Base-by-base conservation (phyloP, 2,888 invertebrate species). In the Sericinus montela region DNA sequence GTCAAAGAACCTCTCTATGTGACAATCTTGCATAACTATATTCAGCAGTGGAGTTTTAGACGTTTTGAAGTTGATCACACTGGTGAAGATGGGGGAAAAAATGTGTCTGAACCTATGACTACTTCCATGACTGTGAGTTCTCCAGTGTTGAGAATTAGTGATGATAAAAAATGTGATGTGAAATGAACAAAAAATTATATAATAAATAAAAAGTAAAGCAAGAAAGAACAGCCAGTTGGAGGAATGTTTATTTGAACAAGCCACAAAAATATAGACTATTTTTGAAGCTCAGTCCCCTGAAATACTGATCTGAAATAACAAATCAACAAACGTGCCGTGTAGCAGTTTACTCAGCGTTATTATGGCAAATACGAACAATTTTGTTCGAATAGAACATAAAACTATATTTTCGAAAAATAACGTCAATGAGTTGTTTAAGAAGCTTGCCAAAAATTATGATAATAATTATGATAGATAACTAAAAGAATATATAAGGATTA, bases 231-330 rank as follows among this genome's bases (percentile, higher is more conserved):
- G 2, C 19, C 5, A 29, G 10, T 29, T 9, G n/a, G 0, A 29
- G n/a, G n/a, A 29, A 29, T 29, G n/a, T 8, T n/a, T 29, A 19
- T 19, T 19, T 29, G 10, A 29, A 29, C n/a, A 10, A n/a, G 29
- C n/a, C 0, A n/a, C 29, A 29, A 10, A 29, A n/a, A 29, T 29
- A n/a, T n/a, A 29, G 29, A 9, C n/a, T 29, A 29, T n/a, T 29
- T 29, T 9, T n/a, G n/a, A 29, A 29, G 29, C 1, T 19, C 8
- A 25, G 13, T 39, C 39, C 14, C 14, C 13, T 28, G 28, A 28
- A 39, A 14, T 39, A 39, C 28, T 39, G 39, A 39, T 39, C 39
- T 28, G 14, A 39, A 39, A 39, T 39, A 39, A 14, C 28, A 39
- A 39, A 28, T 25, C 14, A 39, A 39, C 39, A 15, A 39, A 39